Base-by-base conservation (phyloP, 2,113 vertebrate species). In the Emberiza fucata region DNA sequence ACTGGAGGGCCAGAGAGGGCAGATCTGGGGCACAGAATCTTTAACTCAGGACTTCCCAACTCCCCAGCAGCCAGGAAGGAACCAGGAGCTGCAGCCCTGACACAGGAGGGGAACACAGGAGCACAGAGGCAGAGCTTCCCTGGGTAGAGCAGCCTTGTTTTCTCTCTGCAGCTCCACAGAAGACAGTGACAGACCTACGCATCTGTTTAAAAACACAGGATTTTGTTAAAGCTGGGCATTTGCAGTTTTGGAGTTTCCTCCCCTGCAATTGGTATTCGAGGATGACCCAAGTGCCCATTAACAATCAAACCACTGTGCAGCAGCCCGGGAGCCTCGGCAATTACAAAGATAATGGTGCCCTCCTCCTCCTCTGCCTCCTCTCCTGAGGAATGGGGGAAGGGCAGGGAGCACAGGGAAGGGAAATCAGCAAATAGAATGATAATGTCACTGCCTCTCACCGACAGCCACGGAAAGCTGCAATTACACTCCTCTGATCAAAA, bases 261-360 rank as follows among this genome's bases (percentile, higher is more conserved):
- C 95, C 86, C 92, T 92, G 92, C 85, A 96, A 97, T 98, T 96
- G 84, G 54, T 89, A 97, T 94, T 95, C 96, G 93, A 94, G 95
- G 96, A 95, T 90, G 97, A 97, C 96, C 94, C 90, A 86, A 96
- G 96, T 97, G 76, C 97, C 95, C 97, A 95, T 96, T 97, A 98
- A 98, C 95, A 98, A 98, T 97, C 97, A 98, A 95, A 97, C 95
- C 90, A 96, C 87, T 54, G 86, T 29, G 92, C 91, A 95, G 96
- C 95, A 97, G 95, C 77, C 94, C 76, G 23, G 95, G 94, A 96
- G 97, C 94, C 94, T 96, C 91, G 84, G 97, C 96, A 98, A 97
- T 98, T 97, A 97, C 35, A 47, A 94, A 94, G 88, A 96, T 96
- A 97, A 98, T 97, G 94, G 96, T 92, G 92, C 93, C 80, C 94